phyloP scores from a whole-genome alignment of 2,113 vertebrate genomes.

The Petrocephalus microphthalmus region DNA sequence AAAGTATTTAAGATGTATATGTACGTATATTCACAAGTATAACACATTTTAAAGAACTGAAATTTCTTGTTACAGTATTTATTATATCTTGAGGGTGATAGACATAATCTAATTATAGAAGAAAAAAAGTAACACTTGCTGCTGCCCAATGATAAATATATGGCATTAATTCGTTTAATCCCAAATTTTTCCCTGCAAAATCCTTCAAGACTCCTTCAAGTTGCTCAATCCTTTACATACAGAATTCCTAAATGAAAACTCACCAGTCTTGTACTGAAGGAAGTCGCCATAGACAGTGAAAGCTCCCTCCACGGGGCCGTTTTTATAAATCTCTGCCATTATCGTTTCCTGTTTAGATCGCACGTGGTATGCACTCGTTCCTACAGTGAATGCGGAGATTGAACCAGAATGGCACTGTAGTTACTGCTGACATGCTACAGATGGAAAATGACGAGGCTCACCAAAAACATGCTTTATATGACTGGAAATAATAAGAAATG shows the following conservation, averaged over 20 bases:
- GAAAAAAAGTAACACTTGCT: not conserved
- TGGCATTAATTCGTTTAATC: no score
- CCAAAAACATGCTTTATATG: not conserved
- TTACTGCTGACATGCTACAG: not conserved
- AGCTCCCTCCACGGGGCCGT: constrained; percentile 82
- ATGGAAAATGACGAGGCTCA: not conserved
- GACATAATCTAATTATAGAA: not conserved
- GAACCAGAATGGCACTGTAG: not conserved
- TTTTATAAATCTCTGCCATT: constrained; percentile 81
- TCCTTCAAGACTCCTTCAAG: not conserved
- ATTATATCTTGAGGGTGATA: not conserved
- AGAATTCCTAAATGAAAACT: not conserved
- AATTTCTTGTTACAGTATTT: not conserved
- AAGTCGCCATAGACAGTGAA: constrained; percentile 85
- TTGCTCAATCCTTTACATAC: not conserved
- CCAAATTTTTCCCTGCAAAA: no score
- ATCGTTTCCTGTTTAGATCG: constrained; percentile 61
- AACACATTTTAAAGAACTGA: no score
- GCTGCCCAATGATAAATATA: not conserved
- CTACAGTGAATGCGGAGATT: constrained; percentile 45
- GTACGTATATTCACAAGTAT: no score
- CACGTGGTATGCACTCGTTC: constrained; percentile 69
- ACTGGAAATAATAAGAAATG: not conserved
- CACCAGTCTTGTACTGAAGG: constrained; percentile 82
- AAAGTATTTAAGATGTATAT: no score